A percentile compares a stretch with the other conserved stretches of the same genome.
Evolutionary conservation across 23 tunicate genomes (phyloP).

Genomic region (Aplidium turbinatum): DNA sequence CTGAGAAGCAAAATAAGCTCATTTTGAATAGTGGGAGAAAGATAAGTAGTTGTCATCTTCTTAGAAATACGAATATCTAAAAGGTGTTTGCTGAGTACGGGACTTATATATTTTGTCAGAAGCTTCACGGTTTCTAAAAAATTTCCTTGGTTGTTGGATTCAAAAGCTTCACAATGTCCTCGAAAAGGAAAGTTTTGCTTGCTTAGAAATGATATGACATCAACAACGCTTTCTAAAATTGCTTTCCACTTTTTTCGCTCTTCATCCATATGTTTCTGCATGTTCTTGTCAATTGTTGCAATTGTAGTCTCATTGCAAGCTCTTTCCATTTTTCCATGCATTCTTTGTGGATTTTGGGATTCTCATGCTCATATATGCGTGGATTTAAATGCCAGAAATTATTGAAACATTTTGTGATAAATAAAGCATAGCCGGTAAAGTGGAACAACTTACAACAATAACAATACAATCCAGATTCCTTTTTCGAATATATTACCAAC

Average conservation of each 20-base stretch:
- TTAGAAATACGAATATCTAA: constrained; percentile 51
- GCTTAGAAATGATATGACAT: constrained; percentile 48
- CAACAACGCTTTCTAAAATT: constrained; percentile 54
- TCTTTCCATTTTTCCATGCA: constrained; percentile 62
- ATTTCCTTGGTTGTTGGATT: constrained; percentile 49
- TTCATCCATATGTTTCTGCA: constrained; percentile 55
- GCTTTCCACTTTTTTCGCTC: constrained; percentile 59
- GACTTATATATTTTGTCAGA: constrained; percentile 46
- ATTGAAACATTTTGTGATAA: constrained; percentile 55
- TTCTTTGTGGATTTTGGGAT: constrained; percentile 56
- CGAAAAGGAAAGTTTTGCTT: constrained; percentile 56
- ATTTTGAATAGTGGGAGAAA: constrained; percentile 52
- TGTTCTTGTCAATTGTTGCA: constrained; percentile 50
- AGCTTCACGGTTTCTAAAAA: constrained; percentile 62
- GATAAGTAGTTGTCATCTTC: constrained; percentile 51
- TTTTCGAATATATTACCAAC: constrained; percentile 53
- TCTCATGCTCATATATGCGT: constrained; percentile 58
- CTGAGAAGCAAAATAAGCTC: constrained; percentile 61
- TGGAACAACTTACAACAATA: constrained; percentile 48
- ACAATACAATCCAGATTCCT: constrained; percentile 44
- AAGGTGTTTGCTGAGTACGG: constrained; percentile 57
- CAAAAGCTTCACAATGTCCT: constrained; percentile 54
- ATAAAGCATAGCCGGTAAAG: constrained; percentile 49
- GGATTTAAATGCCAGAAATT: constrained; percentile 48
- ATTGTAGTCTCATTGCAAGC: constrained; percentile 59